Evolutionary conservation across 2,888 invertebrate genomes (phyloP).

Genomic region (Gastrophysa polygoni): DNA sequence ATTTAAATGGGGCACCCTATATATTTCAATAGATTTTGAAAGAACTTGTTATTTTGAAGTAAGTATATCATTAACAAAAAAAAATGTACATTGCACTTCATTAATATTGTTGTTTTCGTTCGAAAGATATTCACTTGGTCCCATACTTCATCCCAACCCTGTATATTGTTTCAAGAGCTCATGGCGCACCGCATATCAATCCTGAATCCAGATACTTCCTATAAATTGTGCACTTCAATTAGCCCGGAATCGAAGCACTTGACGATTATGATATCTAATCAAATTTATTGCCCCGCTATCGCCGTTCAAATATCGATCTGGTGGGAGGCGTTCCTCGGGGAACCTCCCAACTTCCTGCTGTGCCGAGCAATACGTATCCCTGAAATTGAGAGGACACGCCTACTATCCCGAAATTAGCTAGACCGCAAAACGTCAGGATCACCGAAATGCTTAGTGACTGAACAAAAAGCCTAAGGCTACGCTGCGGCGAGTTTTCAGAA

Average conservation of each 20-base stretch:
- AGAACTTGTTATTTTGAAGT: too few relatives aligned
- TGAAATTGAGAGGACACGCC: constrained; percentile 38
- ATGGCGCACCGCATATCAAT: not conserved
- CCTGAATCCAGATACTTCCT: not conserved
- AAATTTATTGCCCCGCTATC: constrained; percentile 18
- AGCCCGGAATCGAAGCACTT: constrained; percentile 16
- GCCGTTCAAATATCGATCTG: constrained; percentile 32
- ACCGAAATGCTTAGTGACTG: constrained; percentile 36
- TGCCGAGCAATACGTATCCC: constrained; percentile 36
- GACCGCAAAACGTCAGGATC: constrained; percentile 34
- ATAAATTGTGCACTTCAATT: not conserved
- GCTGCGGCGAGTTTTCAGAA: constrained; percentile 31
- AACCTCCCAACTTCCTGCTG: constrained; percentile 38
- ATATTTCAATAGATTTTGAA: too few relatives aligned
- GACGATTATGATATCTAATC: constrained; percentile 4
- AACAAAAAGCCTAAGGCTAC: constrained; percentile 34
- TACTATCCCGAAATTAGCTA: constrained; percentile 37
- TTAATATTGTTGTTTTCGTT: too few relatives aligned
- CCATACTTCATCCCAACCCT: too few relatives aligned
- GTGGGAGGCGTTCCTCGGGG: constrained; percentile 36
- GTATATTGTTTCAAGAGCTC: not conserved
- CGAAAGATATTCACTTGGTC: too few relatives aligned
- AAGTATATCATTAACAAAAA: too few relatives aligned
- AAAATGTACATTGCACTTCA: too few relatives aligned
- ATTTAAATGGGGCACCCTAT: too few relatives aligned